A percentile compares a stretch with the other conserved stretches of the same genome.
Evolutionary conservation across 2,113 vertebrate genomes (phyloP).

Genomic region (Passer montanus): DNA sequence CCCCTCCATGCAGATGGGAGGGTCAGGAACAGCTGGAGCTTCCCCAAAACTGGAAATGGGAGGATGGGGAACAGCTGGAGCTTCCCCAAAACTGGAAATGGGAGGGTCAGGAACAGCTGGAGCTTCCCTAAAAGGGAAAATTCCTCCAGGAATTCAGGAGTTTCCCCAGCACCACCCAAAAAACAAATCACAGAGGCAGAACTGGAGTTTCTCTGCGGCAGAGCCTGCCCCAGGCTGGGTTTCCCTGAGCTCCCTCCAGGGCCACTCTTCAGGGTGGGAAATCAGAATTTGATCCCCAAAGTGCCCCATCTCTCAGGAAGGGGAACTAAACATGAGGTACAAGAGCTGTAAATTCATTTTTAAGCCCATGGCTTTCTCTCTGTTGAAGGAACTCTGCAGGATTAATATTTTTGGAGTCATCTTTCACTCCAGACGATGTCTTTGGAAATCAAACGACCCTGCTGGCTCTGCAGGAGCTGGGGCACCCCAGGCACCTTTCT

Average conservation of each 20-base stretch:
- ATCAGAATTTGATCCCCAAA: background rate
- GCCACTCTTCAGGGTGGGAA: background rate
- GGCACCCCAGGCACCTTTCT: accelerated
- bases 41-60: background rate
- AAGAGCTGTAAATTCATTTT: background rate
- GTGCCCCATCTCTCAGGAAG: background rate
- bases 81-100: background rate
- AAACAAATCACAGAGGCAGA: background rate
- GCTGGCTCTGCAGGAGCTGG: background rate
- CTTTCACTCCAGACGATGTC: background rate
- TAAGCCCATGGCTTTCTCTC: background rate
- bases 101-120: accelerated
- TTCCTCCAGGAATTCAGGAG: background rate
- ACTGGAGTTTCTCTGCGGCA: background rate
- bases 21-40: background rate
- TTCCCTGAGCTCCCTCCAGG: background rate
- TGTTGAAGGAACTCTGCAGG: background rate
- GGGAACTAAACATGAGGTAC: accelerated
- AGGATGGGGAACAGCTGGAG: accelerated
- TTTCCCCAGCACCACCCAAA: accelerated
- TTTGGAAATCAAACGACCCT: background rate
- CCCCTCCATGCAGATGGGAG: background rate
- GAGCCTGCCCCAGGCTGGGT: background rate
- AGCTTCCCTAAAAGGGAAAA: too few relatives aligned
- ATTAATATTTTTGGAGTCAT: background rate